These are phyloP conservation scores for Achroia grisella DNA, from an alignment of 1,140 invertebrate species.

Conservation along the genomic window DNA sequence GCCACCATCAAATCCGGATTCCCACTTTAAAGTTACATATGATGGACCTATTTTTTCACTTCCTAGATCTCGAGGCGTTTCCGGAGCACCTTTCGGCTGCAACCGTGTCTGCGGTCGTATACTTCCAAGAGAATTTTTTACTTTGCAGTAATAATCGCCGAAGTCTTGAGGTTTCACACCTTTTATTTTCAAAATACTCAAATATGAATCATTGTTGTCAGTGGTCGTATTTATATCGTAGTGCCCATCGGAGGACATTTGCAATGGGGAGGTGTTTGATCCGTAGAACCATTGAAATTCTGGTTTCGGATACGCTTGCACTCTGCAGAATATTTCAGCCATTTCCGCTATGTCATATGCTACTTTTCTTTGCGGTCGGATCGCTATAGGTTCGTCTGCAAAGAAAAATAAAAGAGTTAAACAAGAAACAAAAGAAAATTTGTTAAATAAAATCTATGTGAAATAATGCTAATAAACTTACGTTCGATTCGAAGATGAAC, in stretches of 20 bases:
- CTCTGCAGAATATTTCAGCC: slow-evolving; percentile 89
- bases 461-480: slow-evolving; percentile 69
- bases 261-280: slow-evolving; percentile 80
- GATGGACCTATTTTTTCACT: slow-evolving; percentile 83
- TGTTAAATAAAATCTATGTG: not conserved
- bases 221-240: slow-evolving; percentile 88
- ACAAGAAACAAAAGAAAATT: slow-evolving; percentile 5
- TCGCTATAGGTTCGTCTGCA: slow-evolving; percentile 86
- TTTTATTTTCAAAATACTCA: slow-evolving; percentile 84
- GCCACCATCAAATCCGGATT: slow-evolving; percentile 92
- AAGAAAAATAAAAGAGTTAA: slow-evolving; percentile 35
- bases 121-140: slow-evolving; percentile 84
- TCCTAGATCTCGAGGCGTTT: slow-evolving; percentile 82
- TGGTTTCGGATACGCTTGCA: slow-evolving; percentile 93
- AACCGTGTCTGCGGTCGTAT: slow-evolving; percentile 85
- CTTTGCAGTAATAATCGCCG: slow-evolving; percentile 91
- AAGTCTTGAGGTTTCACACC: slow-evolving; percentile 87
- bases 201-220: slow-evolving; percentile 90
- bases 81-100: slow-evolving; percentile 89
- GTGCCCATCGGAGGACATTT: slow-evolving; percentile 86
- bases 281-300: slow-evolving; percentile 94
- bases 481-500: slow-evolving; percentile 94
- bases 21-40: slow-evolving; percentile 86
- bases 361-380: slow-evolving; percentile 90
- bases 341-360: slow-evolving; percentile 89